Conservation (phyloP, 2,888 invertebrate species). For the Pachliopta kotzebuea region DNA sequence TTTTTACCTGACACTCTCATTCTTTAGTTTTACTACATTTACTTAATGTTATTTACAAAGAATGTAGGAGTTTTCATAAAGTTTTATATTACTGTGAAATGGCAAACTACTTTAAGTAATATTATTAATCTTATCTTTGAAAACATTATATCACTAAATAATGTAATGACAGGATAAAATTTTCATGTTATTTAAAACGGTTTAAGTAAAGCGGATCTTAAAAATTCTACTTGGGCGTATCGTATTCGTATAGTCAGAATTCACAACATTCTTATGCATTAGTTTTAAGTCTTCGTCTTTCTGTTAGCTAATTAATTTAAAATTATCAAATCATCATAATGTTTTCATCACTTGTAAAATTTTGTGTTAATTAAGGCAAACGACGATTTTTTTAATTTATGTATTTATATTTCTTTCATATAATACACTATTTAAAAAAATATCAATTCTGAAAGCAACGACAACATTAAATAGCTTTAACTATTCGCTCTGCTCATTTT, state of each 20-base stretch:
- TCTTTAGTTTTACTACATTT: conserved; percentile 26
- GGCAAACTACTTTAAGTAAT: neutral
- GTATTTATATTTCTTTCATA: neutral
- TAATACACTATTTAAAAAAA: neutral
- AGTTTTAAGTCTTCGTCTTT: neutral
- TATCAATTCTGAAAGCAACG: neutral
- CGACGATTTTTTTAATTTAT: neutral
- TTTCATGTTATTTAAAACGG: too few relatives aligned
- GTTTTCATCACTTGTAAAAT: too few relatives aligned
- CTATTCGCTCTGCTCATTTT: neutral
- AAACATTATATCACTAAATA: neutral
- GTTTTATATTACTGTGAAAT: conserved; percentile 7
- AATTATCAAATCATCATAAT: too few relatives aligned
- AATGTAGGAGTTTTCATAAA: conserved; percentile 13
- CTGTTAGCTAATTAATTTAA: too few relatives aligned
- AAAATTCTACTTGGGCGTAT: too few relatives aligned
- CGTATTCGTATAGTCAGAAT: too few relatives aligned
- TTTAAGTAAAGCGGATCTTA: too few relatives aligned
- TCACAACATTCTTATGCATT: neutral
- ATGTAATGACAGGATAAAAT: neutral
- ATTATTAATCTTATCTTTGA: neutral
- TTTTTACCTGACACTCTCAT: conserved; percentile 29
- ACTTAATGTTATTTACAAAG: conserved; percentile 23
- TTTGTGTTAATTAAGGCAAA: neutral
- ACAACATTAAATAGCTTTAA: conserved; percentile 4